phyloP scores from a whole-genome alignment of 2,113 vertebrate genomes.

The Stigmatopora argus region DNA sequence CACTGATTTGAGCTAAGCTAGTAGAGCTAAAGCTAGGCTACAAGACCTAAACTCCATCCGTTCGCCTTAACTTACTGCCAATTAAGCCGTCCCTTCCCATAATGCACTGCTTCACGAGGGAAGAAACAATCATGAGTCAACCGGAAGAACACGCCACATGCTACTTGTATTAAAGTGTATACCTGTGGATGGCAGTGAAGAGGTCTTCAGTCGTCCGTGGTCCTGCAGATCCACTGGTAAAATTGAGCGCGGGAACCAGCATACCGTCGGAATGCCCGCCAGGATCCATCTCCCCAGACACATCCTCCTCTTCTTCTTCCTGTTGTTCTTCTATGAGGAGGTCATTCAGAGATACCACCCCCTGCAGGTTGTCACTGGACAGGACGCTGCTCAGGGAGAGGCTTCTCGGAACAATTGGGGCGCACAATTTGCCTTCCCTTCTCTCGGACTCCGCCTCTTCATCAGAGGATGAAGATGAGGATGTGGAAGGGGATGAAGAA shows the following conservation, averaged over 20 bases:
- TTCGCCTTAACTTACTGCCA: slow-evolving; percentile 71
- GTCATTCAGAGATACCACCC: slow-evolving; percentile 30
- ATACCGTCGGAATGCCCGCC: slow-evolving; percentile 15
- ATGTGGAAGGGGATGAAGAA: slow-evolving; percentile 34
- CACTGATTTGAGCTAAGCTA: background rate
- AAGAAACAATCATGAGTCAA: slow-evolving; percentile 19
- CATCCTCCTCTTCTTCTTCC: slow-evolving; percentile 14
- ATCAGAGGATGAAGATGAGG: slow-evolving; percentile 54
- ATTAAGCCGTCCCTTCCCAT: slow-evolving; percentile 74
- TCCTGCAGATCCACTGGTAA: slow-evolving; percentile 64
- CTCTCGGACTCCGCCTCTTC: slow-evolving; percentile 52
- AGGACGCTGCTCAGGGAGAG: slow-evolving; percentile 36
- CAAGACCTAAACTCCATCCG: slow-evolving; percentile 2
- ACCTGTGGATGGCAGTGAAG: slow-evolving; percentile 95
- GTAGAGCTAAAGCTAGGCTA: background rate
- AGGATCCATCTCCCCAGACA: background rate
- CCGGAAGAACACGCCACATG: no score
- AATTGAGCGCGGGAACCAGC: background rate
- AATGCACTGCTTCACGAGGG: slow-evolving; percentile 65
- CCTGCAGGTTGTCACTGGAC: slow-evolving; percentile 42
- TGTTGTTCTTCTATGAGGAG: slow-evolving; percentile 49
- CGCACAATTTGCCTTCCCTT: slow-evolving; percentile 29
- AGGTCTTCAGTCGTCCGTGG: slow-evolving; percentile 89
- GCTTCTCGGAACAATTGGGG: slow-evolving; percentile 30
- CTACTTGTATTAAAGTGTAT: background rate